A percentile compares a stretch with the other conserved stretches of the same genome.
Evolutionary conservation across 2,888 invertebrate genomes (phyloP).

Genomic region (Sphaerophoria rueppellii): DNA sequence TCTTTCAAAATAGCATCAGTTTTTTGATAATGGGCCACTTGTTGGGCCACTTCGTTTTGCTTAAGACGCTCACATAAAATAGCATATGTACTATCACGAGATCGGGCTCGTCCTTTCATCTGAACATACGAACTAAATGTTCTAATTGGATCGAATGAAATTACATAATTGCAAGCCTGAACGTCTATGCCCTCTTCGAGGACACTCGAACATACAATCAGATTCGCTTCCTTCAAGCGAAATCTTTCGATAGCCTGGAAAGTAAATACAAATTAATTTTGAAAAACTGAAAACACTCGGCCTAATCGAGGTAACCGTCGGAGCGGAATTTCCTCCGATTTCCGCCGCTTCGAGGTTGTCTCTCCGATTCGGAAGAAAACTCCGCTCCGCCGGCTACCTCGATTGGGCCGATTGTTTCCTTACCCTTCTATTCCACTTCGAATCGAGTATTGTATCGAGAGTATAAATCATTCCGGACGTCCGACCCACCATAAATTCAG

Average conservation of each 20-base stretch:
- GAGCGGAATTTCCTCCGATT: too few species aligned
- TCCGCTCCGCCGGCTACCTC: too few species aligned
- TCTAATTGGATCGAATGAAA: conserved; percentile 88
- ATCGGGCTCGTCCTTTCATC: conserved; percentile 93
- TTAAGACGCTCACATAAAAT: conserved; percentile 83
- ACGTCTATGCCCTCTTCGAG: conserved; percentile 96
- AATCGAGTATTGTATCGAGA: conserved; percentile 77
- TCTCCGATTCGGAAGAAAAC: too few species aligned
- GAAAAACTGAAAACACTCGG: background rate
- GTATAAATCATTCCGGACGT: conserved; percentile 74
- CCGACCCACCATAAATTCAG: conserved; percentile 89
- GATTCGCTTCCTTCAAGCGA: conserved; percentile 84
- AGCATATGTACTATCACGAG: conserved; percentile 84
- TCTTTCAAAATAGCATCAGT: conserved; percentile 84
- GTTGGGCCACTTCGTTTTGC: conserved; percentile 75
- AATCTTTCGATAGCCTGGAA: conserved; percentile 83
- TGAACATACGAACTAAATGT: conserved; percentile 93
- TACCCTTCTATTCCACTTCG: conserved; percentile 77
- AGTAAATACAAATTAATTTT: conserved; percentile 2
- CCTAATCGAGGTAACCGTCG: too few species aligned
- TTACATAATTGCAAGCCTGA: conserved; percentile 90
- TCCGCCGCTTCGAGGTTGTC: too few species aligned
- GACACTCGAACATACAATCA: conserved; percentile 89
- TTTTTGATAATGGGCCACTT: conserved; percentile 82
- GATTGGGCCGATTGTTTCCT: background rate